Conservation (phyloP, 2,797 vertebrate genomes). For the Trematomus bernacchii region DNA sequence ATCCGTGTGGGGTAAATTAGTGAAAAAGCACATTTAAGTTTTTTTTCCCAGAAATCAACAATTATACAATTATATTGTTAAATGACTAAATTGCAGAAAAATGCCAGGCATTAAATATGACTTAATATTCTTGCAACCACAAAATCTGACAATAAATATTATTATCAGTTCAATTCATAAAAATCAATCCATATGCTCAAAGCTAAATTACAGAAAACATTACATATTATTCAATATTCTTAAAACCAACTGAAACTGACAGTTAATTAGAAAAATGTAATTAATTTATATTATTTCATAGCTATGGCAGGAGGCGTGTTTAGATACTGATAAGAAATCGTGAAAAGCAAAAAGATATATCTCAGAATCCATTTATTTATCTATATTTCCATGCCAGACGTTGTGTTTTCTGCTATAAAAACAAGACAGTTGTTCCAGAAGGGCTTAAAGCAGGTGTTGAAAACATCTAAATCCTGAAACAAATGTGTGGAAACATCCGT, state of each 20-base stretch:
- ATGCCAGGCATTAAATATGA: background rate
- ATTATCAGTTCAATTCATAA: no score
- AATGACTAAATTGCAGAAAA: background rate
- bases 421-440: background rate
- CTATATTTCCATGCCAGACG: background rate
- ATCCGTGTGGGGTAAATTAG: slow-evolving; percentile 27
- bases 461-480: slow-evolving; percentile 39
- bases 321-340: background rate
- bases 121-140: background rate
- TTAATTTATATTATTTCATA: background rate
- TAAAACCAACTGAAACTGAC: background rate
- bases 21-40: background rate
- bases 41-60: background rate
- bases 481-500: slow-evolving; percentile 45
- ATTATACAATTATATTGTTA: background rate
- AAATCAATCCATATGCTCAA: no score
- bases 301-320: background rate
- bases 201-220: background rate
- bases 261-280: background rate
- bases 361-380: background rate
- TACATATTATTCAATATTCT: background rate
- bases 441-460: slow-evolving; percentile 35
- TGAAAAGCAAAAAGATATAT: slow-evolving; percentile 1
- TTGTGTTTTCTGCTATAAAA: background rate
- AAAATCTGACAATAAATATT: background rate